A percentile compares a stretch with the other conserved stretches of the same genome.
These are phyloP conservation scores for Noctua fimbriata DNA, from an alignment of 2,888 invertebrate species.

Conservation along the genomic window DNA sequence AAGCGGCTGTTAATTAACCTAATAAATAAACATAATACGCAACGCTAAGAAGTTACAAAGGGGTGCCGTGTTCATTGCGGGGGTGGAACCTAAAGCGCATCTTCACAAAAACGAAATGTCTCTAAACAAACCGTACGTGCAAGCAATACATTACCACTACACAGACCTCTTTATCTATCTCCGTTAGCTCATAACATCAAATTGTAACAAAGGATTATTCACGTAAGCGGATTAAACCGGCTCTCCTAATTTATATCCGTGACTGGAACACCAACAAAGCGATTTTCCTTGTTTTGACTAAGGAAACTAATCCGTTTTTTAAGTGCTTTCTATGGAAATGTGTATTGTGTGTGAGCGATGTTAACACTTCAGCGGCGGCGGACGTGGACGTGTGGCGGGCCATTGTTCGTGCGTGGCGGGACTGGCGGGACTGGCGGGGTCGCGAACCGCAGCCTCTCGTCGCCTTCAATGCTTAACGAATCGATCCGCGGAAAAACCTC, in stretches of 20 bases:
- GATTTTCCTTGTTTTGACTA: conserved; percentile 72
- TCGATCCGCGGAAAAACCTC: conserved; percentile 74
- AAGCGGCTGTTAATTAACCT: conserved; percentile 55
- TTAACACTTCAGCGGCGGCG: conserved; percentile 72
- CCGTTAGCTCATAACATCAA: conserved; percentile 69
- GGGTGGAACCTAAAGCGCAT: conserved; percentile 59
- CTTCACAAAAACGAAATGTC: conserved; percentile 72
- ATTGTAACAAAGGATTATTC: conserved; percentile 80
- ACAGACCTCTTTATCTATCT: conserved; percentile 73
- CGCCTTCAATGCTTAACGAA: conserved; percentile 70
- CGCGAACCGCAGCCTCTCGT: conserved; percentile 69
- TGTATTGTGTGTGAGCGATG: conserved; percentile 71
- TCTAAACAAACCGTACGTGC: conserved; percentile 68
- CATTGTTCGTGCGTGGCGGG: conserved; percentile 72
- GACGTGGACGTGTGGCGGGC: conserved; percentile 64
- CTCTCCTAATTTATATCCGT: conserved; percentile 78
- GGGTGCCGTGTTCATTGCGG: conserved; percentile 64
- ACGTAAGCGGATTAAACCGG: conserved; percentile 77
- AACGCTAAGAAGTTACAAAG: conserved; percentile 59
- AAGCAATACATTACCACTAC: conserved; percentile 73
- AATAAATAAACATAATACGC: conserved; percentile 63
- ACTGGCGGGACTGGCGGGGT: conserved; percentile 56
- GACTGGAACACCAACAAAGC: conserved; percentile 67
- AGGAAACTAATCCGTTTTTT: conserved; percentile 74
- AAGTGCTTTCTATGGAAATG: conserved; percentile 78